Conservation (phyloP, 2,113 vertebrate genomes). For the Tringa solitaria region DNA sequence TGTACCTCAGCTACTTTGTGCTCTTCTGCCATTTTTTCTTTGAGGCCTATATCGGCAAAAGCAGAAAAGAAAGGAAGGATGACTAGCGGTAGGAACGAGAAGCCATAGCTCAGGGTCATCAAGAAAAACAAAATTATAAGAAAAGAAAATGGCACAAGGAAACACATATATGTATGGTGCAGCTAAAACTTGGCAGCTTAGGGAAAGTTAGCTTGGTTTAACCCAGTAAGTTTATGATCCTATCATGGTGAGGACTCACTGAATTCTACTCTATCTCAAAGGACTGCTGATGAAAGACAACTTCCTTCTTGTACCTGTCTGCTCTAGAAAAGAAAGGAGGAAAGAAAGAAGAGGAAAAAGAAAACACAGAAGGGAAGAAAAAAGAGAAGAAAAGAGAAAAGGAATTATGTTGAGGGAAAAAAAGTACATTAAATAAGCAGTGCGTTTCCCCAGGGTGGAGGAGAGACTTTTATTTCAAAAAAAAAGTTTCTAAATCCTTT, state of each 20-base stretch:
- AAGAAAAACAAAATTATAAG: slow-evolving; percentile 71
- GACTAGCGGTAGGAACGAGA: slow-evolving; percentile 69
- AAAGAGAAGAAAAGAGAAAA: not conserved
- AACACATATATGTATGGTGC: slow-evolving; percentile 75
- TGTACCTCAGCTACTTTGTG: slow-evolving; percentile 99
- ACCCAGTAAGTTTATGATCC: slow-evolving; percentile 82
- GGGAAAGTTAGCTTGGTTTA: slow-evolving; percentile 70
- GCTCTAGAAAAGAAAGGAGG: slow-evolving; percentile 48
- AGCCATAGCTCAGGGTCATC: slow-evolving; percentile 83
- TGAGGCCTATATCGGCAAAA: slow-evolving; percentile 92
- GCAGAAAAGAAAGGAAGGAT: slow-evolving; percentile 74
- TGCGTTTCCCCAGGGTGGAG: slow-evolving; percentile 48
- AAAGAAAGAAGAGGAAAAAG: not conserved
- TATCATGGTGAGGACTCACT: slow-evolving; percentile 77
- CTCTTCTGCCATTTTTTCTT: slow-evolving; percentile 99
- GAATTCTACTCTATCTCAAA: slow-evolving; percentile 70
- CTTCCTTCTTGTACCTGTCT: slow-evolving; percentile 64
- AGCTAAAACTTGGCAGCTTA: slow-evolving; percentile 79
- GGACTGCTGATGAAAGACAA: slow-evolving; percentile 66
- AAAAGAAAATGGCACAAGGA: slow-evolving; percentile 82
- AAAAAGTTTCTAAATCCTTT: slow-evolving; percentile 50
- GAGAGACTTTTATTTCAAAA: slow-evolving; percentile 5
- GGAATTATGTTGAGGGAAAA: not conserved
- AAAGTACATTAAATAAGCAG: slow-evolving; percentile 17
- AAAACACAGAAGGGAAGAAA: not conserved